Evolutionary conservation across 2,888 invertebrate species (phyloP).

Genomic region (Beris chalybata): DNA sequence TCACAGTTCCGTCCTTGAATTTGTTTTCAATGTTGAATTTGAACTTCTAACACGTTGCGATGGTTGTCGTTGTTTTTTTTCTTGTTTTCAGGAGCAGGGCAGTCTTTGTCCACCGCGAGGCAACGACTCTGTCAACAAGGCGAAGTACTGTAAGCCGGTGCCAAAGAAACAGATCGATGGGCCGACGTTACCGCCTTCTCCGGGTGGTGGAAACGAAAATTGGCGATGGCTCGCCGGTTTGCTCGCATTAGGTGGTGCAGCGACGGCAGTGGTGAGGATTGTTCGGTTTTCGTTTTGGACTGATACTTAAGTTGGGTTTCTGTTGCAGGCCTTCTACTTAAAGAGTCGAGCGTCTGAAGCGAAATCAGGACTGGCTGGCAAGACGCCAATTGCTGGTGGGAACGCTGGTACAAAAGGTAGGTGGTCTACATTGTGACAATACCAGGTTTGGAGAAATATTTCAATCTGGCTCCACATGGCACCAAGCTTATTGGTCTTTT

Average conservation of each 20-base stretch:
- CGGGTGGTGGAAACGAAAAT: conserved; percentile 12
- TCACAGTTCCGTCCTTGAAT: conserved; percentile 22
- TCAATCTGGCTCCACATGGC: no score
- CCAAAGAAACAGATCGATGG: neutral
- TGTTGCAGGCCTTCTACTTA: conserved; percentile 16
- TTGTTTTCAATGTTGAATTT: neutral
- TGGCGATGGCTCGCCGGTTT: conserved; percentile 14
- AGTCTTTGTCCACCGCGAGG: neutral
- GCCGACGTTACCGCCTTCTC: neutral
- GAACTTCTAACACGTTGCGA: neutral
- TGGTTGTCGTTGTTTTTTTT: neutral
- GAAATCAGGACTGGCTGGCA: neutral
- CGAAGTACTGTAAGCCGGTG: conserved; percentile 22
- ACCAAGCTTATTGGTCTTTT: no score
- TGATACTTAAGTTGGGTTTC: neutral
- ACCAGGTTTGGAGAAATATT: no score
- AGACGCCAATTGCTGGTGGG: neutral
- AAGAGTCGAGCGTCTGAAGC: conserved; percentile 1
- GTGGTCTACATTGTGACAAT: no score
- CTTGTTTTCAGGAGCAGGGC: conserved; percentile 15
- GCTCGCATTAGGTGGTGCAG: conserved; percentile 23
- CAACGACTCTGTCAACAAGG: neutral
- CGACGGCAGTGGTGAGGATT: conserved; percentile 2
- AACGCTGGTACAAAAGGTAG: neutral
- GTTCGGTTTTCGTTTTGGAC: neutral